phyloP scores from a whole-genome alignment of 2,113 vertebrate species.

The Pseudolaguvia tuberculata region DNA sequence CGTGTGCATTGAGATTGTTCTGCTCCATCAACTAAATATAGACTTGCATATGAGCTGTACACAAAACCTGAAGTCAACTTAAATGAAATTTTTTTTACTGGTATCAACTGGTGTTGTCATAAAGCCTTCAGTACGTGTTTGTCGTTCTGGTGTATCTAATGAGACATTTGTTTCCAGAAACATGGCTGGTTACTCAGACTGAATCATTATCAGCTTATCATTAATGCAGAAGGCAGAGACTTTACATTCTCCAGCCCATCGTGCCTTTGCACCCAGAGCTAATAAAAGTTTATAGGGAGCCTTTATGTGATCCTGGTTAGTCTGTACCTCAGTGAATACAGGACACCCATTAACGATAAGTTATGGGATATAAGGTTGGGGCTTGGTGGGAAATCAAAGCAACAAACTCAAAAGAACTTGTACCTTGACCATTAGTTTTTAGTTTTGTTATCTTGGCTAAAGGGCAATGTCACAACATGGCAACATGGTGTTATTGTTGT shows the following conservation, averaged over 20 bases:
- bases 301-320: slow-evolving; percentile 39
- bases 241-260: slow-evolving; percentile 42
- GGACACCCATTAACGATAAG: slow-evolving; percentile 11
- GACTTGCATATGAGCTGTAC: slow-evolving; percentile 40
- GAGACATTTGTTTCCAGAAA: neutral
- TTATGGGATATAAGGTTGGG: neutral
- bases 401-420: neutral
- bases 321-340: neutral
- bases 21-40: slow-evolving; percentile 44
- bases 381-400: neutral
- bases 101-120: neutral
- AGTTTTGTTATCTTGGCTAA: neutral
- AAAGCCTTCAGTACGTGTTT: neutral
- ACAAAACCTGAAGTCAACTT: slow-evolving; percentile 42
- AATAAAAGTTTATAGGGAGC: slow-evolving; percentile 63
- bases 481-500: too few species aligned
- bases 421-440: neutral
- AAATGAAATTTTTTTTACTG: slow-evolving; percentile 10
- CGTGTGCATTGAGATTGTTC: slow-evolving; percentile 22
- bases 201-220: slow-evolving; percentile 41
- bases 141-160: neutral
- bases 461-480: neutral
- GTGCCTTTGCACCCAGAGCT: slow-evolving; percentile 51
- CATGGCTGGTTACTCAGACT: slow-evolving; percentile 23
- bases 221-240: slow-evolving; percentile 55